A percentile compares a stretch with the other conserved stretches of the same genome.
phyloP scores from a whole-genome alignment of 2,888 invertebrate genomes.

The Cephus pulcher region DNA sequence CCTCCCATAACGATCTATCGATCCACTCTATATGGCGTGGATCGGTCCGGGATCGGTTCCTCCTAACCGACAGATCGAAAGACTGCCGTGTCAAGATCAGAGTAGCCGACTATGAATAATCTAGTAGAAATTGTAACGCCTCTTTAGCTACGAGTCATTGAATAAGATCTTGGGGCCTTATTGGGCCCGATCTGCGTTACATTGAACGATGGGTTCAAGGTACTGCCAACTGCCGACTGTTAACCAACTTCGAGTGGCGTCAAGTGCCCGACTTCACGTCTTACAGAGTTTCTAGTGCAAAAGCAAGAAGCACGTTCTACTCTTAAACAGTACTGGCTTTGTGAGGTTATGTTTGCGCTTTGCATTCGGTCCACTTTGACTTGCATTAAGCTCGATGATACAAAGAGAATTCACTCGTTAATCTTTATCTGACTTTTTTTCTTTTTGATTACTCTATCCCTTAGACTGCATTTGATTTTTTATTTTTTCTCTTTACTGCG shows the following conservation, averaged over 20 bases:
- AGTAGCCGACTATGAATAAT: neutral
- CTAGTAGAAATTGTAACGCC: neutral
- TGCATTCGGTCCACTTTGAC: constrained; percentile 50
- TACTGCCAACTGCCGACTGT: constrained; percentile 38
- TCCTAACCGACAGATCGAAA: neutral
- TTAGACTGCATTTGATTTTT: neutral
- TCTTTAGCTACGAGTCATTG: neutral
- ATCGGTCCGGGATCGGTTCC: neutral
- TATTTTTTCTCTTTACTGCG: neutral
- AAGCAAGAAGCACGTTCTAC: constrained; percentile 17
- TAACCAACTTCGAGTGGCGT: constrained; percentile 46
- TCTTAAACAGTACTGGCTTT: constrained; percentile 33
- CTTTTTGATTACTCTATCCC: neutral
- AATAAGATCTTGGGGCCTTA: neutral
- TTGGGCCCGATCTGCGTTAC: neutral
- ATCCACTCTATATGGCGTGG: neutral
- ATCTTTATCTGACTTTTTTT: constrained; percentile 4
- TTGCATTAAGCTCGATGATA: constrained; percentile 50
- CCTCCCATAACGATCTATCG: neutral
- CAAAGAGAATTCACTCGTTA: constrained; percentile 36
- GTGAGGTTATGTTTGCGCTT: constrained; percentile 50
- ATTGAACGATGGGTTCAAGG: constrained; percentile 43
- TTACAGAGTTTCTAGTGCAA: constrained; percentile 28
- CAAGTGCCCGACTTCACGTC: constrained; percentile 44
- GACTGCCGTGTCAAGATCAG: neutral